These are phyloP conservation scores for Crocuta crocuta DNA, from an alignment of 2,113 vertebrate species.

Conservation along the genomic window DNA sequence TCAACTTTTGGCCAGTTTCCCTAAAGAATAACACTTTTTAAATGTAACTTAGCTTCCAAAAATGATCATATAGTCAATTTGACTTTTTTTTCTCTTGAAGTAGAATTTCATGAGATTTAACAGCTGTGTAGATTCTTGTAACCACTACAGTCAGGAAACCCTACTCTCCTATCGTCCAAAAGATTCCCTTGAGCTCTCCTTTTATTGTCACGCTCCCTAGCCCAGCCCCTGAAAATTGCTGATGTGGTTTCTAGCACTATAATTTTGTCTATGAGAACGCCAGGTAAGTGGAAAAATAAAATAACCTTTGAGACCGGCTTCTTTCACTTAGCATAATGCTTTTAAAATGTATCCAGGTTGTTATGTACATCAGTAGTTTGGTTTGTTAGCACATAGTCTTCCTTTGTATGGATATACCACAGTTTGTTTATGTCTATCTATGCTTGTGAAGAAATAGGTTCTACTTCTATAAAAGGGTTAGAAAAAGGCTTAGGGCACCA, in stretches of 20 bases:
- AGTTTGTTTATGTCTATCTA: neutral
- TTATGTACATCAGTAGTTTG: neutral
- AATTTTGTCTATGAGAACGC: neutral
- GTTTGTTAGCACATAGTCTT: neutral
- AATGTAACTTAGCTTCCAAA: neutral
- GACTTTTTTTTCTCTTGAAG: neutral
- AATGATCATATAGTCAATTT: neutral
- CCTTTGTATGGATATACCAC: neutral
- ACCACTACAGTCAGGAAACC: neutral
- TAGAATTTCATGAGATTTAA: neutral
- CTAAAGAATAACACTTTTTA: neutral
- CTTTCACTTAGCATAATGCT: neutral
- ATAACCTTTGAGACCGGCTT: neutral
- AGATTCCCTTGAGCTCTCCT: neutral
- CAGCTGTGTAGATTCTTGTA: neutral
- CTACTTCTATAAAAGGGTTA: too few relatives aligned
- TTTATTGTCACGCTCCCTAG: neutral
- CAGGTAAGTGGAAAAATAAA: neutral
- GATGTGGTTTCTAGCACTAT: neutral
- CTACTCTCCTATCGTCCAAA: neutral
- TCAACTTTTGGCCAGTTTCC: neutral
- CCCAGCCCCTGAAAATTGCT: neutral
- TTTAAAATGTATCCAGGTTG: neutral
- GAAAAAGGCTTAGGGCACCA: too few relatives aligned
- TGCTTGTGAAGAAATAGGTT: neutral